Evolutionary conservation across 2,797 vertebrate genomes (phyloP), one percentile per base, ranked within the genome.

Genomic region (Myiotriccus ornatus): DNA sequence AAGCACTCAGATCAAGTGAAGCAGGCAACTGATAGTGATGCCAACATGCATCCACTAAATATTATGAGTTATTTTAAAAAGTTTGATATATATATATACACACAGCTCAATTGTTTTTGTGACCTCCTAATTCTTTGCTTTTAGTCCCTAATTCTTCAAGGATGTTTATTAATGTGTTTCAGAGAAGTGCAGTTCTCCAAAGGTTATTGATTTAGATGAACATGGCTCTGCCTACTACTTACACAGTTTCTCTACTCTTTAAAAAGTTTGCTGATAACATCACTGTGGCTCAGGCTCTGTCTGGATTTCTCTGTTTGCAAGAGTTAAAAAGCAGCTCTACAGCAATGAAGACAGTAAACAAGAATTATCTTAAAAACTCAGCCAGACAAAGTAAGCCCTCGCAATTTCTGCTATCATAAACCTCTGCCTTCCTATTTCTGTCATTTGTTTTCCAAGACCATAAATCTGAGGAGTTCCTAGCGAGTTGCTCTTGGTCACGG

Each of bases 1-100:
- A 94, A 94, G 89, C 93, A 89, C 89, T 93, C 37, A n/a, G 85
- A 86, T 79, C 82, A 94, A 91, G 80, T 39, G 39, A 96, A 86
- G 91, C 65, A 92, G 82, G 59, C 2, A 0, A 79, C 91, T 34
- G 70, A 93, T 86, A 70, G 0, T 24, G 59, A 93, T 88, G 83
- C 59, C 87, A 92, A 84, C 77, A 69, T 56, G 47, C 43, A 73
- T 73, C 56, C 5, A 12, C 37, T 64, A 68, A 93, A 74, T 76
- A 57, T 9, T 73, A 14, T 8, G 55, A 62, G 55, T 59, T 82
- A 91, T 79, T 94, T 89, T 73, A 63, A 77, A 94, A 80, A 81
- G 82, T n/a, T n/a, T n/a, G n/a, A 78, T 59, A 50, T 28, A 50
- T 25, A 41, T 16, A 41, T 41, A 39, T 14, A 73, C 27, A 73